These are phyloP conservation scores for Pomatostomus ruficeps DNA, from an alignment of 2,113 vertebrate species.

Conservation along the genomic window DNA sequence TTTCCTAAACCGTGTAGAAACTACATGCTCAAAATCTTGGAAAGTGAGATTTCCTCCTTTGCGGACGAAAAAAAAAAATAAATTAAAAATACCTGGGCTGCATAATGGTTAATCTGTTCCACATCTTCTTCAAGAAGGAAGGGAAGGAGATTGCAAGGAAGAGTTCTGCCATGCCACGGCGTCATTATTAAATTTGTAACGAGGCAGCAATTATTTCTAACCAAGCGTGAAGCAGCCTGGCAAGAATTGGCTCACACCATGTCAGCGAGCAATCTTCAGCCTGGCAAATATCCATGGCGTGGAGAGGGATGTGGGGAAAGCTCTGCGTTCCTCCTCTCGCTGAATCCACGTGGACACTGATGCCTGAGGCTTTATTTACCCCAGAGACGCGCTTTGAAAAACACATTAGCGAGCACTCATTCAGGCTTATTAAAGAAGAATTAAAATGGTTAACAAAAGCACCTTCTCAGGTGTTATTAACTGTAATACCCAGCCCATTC, in stretches of 20 bases:
- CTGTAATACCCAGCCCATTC: not conserved
- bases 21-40: not conserved
- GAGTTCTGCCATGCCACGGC: not conserved
- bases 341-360: accelerated
- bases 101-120: not conserved
- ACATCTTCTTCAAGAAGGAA: not conserved
- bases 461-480: not conserved
- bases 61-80: not conserved
- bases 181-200: conserved; percentile 1
- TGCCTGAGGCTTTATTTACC: not conserved
- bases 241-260: not conserved
- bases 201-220: not conserved
- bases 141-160: not conserved
- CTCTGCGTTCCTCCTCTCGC: not conserved
- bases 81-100: not conserved
- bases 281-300: not conserved
- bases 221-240: not conserved
- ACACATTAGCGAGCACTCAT: not conserved
- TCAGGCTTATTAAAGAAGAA: not conserved
- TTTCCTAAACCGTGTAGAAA: not conserved
- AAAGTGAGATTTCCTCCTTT: not conserved
- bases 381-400: not conserved
- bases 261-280: not conserved
- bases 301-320: not conserved
- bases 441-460: not conserved